These are phyloP conservation scores for Tetragnatha montana DNA, from an alignment of 2,888 invertebrate genomes.

Conservation along the genomic window DNA sequence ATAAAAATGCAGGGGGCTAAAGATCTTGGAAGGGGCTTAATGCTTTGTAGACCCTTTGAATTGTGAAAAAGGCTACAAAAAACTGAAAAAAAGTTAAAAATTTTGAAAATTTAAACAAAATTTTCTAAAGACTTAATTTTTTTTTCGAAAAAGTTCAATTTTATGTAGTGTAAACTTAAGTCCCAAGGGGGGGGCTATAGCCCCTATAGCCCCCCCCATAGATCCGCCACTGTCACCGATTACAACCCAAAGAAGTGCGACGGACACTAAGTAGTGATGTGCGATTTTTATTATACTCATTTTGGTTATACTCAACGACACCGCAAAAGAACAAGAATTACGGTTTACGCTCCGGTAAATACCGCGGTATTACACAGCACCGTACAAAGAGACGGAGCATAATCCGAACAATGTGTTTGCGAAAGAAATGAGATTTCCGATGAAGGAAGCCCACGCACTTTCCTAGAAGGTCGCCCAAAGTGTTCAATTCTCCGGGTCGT, in stretches of 20 bases:
- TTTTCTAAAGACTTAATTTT: no score
- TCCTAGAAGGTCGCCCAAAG: conserved; percentile 12
- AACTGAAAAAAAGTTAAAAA: no score
- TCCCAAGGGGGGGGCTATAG: no score
- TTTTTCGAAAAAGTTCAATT: no score
- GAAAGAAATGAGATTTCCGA: conserved; percentile 51
- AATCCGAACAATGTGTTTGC: conserved; percentile 28
- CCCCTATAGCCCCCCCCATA: no score
- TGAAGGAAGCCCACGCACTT: conserved; percentile 16
- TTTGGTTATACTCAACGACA: conserved; percentile 10
- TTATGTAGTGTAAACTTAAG: no score
- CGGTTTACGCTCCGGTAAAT: conserved; percentile 9
- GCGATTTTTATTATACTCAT: conserved; percentile 26
- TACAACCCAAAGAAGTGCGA: background rate
- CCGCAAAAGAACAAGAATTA: conserved; percentile 19
- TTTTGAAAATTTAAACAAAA: no score
- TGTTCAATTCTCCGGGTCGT: conserved; percentile 15
- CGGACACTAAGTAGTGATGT: conserved; percentile 15
- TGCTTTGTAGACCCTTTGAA: no score
- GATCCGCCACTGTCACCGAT: no score
- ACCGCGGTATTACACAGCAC: background rate
- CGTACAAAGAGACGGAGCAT: background rate
- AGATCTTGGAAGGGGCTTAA: no score
- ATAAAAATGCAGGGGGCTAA: no score
- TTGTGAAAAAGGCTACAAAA: no score